These are phyloP conservation scores for Acipenser transmontanus DNA, from an alignment of 2,797 vertebrate species.

Conservation along the genomic window DNA sequence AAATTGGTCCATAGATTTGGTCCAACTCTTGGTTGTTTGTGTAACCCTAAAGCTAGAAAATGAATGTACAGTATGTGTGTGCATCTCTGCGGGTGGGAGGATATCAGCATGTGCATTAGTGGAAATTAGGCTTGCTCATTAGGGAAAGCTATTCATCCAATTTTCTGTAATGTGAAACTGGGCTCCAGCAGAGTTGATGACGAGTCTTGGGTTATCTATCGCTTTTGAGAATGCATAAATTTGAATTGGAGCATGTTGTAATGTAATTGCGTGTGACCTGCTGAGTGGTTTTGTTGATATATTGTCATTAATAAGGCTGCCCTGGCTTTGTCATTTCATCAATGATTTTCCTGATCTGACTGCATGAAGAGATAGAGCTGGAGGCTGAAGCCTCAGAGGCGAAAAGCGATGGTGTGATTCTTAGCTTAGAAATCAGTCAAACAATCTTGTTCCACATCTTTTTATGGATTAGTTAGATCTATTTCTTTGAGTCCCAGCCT, in stretches of 20 bases:
- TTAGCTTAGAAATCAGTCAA: conserved; percentile 14
- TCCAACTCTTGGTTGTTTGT: no score
- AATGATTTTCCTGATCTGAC: conserved; percentile 29
- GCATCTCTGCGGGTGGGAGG: no score
- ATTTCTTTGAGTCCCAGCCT: conserved; percentile 27
- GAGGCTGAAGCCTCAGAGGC: conserved; percentile 19
- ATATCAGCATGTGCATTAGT: no score
- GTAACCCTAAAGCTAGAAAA: no score
- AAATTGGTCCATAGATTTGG: no score
- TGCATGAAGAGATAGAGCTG: conserved; percentile 33
- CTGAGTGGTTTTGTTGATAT: conserved; percentile 18
- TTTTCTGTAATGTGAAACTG: no score
- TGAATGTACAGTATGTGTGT: no score
- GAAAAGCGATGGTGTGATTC: conserved; percentile 32
- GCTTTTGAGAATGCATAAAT: not conserved
- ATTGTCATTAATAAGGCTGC: conserved; percentile 24
- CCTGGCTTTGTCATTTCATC: conserved; percentile 21
- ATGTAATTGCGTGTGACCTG: conserved; percentile 7
- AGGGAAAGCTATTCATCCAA: no score
- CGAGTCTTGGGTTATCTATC: not conserved
- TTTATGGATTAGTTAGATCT: conserved; percentile 1
- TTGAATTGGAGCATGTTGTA: conserved; percentile 3
- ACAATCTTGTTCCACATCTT: not conserved
- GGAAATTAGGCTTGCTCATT: no score
- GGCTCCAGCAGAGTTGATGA: no score